Evolutionary conservation across 2,797 vertebrate genomes (phyloP), one percentile per base, ranked within the genome.

Genomic region (Characodon lateralis): DNA sequence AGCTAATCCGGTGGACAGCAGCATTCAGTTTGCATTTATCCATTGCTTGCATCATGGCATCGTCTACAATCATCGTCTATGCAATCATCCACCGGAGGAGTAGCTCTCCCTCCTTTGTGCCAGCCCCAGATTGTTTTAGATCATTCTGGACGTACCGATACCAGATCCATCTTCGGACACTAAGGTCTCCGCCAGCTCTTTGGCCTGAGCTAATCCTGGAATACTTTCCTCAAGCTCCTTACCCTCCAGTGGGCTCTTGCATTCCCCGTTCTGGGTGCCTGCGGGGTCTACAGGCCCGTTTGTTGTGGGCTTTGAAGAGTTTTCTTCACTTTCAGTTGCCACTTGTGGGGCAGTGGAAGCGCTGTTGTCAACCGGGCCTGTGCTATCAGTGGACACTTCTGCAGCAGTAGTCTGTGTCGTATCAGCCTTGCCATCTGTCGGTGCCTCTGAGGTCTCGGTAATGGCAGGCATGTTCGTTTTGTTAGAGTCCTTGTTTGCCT

Each of bases 171-270:
- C 97, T 26, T 99, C 97, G 0, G 95, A 95, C 0, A 98, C 97
- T 84, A 99, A 96, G 94, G 97, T 97, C 95, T 98, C 97, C 0
- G 97, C 97, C 65, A 99, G 97, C 94, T 99, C 97, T 95, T 98
- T 99, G 94, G 97, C 96, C 93, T 97, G 96, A 90, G 97, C 96
- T 85, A 99, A 95, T 84, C 97, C 97, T 0, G 96, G 95, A 87
- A 97, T 94, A 87, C 86, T 93, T 61, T 97, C 96, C 0, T 97
- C 97, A 79, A 95, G 88, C 88, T 94, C 91, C 94, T 97, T 97
- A 95, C 95, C 95, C 43, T 96, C 96, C 89, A 96, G 91, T 59
- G 95, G 93, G 84, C 87, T 95, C 92, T 96, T 95, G 7, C 93
- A 82, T 53, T 95, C 95, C 65, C 95, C 87, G 0, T 95, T 96